Percentiles rank a stretch among this genome's conserved stretches.
Evolutionary conservation across 2,113 vertebrate genomes (phyloP).

Genomic region (Noctilio leporinus): DNA sequence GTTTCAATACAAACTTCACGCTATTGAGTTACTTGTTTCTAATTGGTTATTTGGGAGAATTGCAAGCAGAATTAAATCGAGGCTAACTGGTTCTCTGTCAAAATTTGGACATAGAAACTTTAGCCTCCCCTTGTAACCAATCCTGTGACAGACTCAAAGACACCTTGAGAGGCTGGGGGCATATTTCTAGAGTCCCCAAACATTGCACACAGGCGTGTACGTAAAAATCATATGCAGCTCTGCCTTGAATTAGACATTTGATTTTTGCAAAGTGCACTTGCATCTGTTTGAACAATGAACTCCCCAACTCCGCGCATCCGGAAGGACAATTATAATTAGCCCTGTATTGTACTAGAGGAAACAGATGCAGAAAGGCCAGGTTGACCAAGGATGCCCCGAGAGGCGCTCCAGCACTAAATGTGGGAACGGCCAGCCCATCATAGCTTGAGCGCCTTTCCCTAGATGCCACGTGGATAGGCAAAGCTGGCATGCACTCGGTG

Average conservation of each 20-base stretch:
- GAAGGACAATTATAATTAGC: neutral
- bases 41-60: neutral
- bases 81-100: neutral
- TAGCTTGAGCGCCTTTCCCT: neutral
- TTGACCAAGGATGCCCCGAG: neutral
- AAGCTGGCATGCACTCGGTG: neutral
- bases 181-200: neutral
- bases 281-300: neutral
- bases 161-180: neutral
- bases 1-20: neutral
- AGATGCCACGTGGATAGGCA: neutral
- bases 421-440: neutral
- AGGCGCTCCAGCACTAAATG: neutral
- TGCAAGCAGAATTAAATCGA: neutral
- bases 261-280: neutral
- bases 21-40: neutral
- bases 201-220: neutral
- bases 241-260: neutral
- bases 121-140: neutral
- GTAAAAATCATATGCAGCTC: neutral
- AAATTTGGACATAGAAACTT: neutral
- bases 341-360: neutral
- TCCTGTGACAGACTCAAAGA: neutral
- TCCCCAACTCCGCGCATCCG: neutral
- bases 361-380: neutral